Evolutionary conservation across 2,113 vertebrate species (phyloP), one percentile per base, ranked within the genome.

Genomic region (Toxotes chatareus): DNA sequence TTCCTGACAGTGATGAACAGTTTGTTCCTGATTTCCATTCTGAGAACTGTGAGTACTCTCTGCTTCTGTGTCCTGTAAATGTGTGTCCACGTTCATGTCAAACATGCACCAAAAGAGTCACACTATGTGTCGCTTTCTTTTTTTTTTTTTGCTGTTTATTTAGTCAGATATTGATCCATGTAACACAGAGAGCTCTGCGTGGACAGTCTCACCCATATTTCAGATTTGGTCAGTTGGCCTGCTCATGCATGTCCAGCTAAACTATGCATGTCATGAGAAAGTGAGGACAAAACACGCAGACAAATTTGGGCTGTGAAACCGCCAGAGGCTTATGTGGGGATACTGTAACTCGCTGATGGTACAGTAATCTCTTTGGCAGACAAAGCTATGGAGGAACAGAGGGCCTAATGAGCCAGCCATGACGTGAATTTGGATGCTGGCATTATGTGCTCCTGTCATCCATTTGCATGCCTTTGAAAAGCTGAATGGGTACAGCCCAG

Each of bases 21-120:
- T 99, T 97, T 91, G 97, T 99, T 94, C 98, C 97, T 81, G 98
- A 99, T 94, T 97, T 98, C 92, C 97, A 98, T 80, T 97, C 97
- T 69, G 98, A 99, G 90, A 99, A 97, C 94, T 91, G 98, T 99
- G 92, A 99, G 98, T 99, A 95, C 75, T 53, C 72, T 84, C 6
- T 7, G 3, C 5, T 76, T 80, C 12, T 62, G 4, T 64, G 14
- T 66, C 46, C 34, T 76, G 4, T 59, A 13, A 11, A 23, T 1
- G 1, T 11, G 5, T 83, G 44, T 80, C 42, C 32, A n/a, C 10
- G 19, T 31, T 31, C 31, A 21, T n/a, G n/a, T 61, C n/a, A 27
- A 38, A 53, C 46, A 12, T 55, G 31, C 8, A 0, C 8, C 14
- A 32, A 12, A 44, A 42, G 56, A 16, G 27, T 16, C 19, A 5